phyloP scores from a whole-genome alignment of 2,888 invertebrate species.

The Lasioglossum marginatum region DNA sequence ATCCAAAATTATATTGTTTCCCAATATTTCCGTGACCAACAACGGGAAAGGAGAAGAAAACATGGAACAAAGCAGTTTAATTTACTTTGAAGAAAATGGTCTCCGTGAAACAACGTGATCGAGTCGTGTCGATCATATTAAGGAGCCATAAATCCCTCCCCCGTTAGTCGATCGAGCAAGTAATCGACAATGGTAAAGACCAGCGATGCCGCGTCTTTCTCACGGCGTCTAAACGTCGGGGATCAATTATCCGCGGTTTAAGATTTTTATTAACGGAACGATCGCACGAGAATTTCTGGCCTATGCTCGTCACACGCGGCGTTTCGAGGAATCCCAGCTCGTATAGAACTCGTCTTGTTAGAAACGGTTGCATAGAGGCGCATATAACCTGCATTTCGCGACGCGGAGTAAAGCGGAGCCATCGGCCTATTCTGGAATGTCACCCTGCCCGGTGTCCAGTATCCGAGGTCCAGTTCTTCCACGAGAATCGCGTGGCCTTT shows the following conservation, averaged over 20 bases:
- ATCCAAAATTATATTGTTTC: too few relatives aligned
- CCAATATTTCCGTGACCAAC: too few relatives aligned
- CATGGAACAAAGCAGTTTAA: not conserved
- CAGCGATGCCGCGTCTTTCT: conserved; percentile 46
- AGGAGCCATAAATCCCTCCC: conserved; percentile 9
- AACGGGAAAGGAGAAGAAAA: too few relatives aligned
- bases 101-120: not conserved
- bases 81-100: not conserved
- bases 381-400: conserved; percentile 65
- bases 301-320: conserved; percentile 45
- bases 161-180: conserved; percentile 32
- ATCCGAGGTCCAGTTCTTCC: conserved; percentile 72
- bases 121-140: conserved; percentile 13
- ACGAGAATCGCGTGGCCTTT: conserved; percentile 67
- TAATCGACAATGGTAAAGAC: conserved; percentile 20
- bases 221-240: conserved; percentile 57
- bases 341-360: conserved; percentile 52
- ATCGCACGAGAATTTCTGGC: conserved; percentile 60
- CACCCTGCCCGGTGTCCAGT: conserved; percentile 70
- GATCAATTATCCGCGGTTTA: conserved; percentile 62
- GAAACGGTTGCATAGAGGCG: conserved; percentile 51
- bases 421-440: conserved; percentile 74
- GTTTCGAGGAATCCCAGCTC: conserved; percentile 55
- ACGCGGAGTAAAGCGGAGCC: conserved; percentile 33
- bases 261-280: conserved; percentile 58